These are phyloP conservation scores for Phodopus roborovskii DNA, from an alignment of 2,113 vertebrate species.

Conservation along the genomic window DNA sequence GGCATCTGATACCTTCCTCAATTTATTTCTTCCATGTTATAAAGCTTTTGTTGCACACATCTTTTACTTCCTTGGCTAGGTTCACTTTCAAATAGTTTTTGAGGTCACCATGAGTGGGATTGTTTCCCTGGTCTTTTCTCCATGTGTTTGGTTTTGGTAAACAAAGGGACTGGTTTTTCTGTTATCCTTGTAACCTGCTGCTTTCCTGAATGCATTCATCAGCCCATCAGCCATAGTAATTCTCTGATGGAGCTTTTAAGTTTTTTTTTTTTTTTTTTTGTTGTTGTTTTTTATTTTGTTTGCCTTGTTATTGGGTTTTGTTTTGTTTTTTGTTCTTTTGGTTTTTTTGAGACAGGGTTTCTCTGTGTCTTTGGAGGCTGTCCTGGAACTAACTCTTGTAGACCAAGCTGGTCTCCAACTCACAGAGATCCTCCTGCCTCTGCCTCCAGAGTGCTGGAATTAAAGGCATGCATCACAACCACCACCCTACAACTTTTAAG, in stretches of 20 bases:
- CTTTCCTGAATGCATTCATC: background rate
- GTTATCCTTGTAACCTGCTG: background rate
- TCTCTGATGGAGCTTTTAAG: background rate
- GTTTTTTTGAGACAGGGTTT: too few species aligned
- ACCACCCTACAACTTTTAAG: background rate
- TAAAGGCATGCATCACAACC: too few species aligned
- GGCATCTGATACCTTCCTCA: background rate
- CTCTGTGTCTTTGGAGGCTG: too few species aligned
- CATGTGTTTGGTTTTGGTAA: background rate
- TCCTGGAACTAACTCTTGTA: too few species aligned
- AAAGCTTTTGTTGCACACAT: too few species aligned
- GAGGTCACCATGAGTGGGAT: background rate
- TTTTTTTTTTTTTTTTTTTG: too few species aligned
- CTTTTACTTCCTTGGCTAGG: background rate
- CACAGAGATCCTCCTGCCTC: too few species aligned
- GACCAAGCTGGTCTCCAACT: too few species aligned
- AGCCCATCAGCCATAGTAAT: background rate
- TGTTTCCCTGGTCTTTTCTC: background rate
- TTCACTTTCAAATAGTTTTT: background rate
- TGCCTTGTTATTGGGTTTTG: too few species aligned
- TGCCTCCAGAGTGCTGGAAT: too few species aligned
- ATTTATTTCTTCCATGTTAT: background rate
- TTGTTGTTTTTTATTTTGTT: too few species aligned
- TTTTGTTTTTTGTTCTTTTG: too few species aligned
- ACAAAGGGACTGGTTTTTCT: background rate